Conservation (phyloP, 2,888 invertebrate species). For the Biston stratarius region DNA sequence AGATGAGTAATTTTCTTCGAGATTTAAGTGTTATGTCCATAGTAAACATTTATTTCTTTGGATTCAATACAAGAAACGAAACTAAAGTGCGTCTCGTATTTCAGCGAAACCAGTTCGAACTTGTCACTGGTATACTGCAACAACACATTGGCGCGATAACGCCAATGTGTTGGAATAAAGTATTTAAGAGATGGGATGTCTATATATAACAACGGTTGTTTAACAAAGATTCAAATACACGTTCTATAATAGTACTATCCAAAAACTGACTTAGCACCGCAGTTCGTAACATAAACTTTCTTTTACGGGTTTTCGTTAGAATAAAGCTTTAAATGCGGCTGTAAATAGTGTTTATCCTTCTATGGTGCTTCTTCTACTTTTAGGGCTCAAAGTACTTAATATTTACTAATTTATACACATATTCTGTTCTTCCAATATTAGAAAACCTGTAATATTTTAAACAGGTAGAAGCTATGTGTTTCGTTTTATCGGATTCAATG, state of each 20-base stretch:
- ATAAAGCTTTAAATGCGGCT: constrained; percentile 45
- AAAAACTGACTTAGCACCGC: constrained; percentile 4
- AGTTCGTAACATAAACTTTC: constrained; percentile 10
- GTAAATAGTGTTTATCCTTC: constrained; percentile 51
- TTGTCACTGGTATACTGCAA: background rate
- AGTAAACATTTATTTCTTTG: too few relatives aligned
- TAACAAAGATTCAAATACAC: background rate
- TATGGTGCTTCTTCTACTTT: constrained; percentile 63
- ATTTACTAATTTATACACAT: constrained; percentile 10
- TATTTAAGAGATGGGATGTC: background rate
- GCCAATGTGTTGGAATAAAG: background rate
- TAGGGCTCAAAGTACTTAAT: constrained; percentile 63
- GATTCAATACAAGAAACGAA: too few relatives aligned
- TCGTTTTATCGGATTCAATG: background rate
- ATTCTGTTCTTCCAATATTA: constrained; percentile 5
- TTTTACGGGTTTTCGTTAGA: constrained; percentile 38
- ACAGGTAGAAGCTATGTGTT: background rate
- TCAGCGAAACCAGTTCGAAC: too few relatives aligned
- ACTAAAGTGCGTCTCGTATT: background rate
- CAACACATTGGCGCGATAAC: background rate
- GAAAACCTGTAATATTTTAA: background rate
- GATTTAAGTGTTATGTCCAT: too few relatives aligned
- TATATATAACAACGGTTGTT: background rate
- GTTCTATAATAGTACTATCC: background rate
- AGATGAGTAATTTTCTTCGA: too few relatives aligned